Conservation (phyloP, 2,888 invertebrate species). For the Tineola bisselliella region DNA sequence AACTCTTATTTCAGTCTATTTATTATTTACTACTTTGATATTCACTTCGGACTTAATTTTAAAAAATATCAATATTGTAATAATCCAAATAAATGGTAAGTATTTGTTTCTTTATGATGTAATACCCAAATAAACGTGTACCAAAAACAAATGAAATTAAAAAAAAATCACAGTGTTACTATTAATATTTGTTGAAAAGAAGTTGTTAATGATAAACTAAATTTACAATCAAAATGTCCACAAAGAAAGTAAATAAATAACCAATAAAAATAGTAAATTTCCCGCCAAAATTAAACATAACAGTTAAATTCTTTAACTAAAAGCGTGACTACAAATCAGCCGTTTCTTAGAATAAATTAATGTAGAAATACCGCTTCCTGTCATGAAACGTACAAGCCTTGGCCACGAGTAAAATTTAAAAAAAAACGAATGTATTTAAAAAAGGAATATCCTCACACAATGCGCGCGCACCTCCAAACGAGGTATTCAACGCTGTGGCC, state of each 20-base stretch:
- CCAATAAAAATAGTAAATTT: background rate
- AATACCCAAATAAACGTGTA: too few relatives aligned
- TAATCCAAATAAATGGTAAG: too few relatives aligned
- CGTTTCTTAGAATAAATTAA: constrained; percentile 8
- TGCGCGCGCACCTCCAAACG: constrained; percentile 45
- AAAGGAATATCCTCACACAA: constrained; percentile 35
- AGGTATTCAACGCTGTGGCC: constrained; percentile 41
- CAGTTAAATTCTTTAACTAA: background rate
- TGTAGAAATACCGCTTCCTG: constrained; percentile 13
- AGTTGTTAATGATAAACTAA: too few relatives aligned
- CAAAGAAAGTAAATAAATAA: background rate
- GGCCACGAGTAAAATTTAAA: constrained; percentile 7
- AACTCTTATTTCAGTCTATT: too few relatives aligned
- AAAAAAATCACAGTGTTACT: too few relatives aligned
- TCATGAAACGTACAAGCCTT: background rate
- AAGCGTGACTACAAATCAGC: constrained; percentile 3
- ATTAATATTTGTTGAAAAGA: too few relatives aligned
- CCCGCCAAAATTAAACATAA: constrained; percentile 3
- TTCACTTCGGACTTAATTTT: too few relatives aligned
- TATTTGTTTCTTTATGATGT: too few relatives aligned
- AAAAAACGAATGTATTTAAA: constrained; percentile 11
- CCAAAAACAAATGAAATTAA: too few relatives aligned
- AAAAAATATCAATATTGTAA: too few relatives aligned
- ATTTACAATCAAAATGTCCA: background rate
- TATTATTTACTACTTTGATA: too few relatives aligned